Conservation (phyloP, 2,113 vertebrate genomes). For the Alectura lathami region DNA sequence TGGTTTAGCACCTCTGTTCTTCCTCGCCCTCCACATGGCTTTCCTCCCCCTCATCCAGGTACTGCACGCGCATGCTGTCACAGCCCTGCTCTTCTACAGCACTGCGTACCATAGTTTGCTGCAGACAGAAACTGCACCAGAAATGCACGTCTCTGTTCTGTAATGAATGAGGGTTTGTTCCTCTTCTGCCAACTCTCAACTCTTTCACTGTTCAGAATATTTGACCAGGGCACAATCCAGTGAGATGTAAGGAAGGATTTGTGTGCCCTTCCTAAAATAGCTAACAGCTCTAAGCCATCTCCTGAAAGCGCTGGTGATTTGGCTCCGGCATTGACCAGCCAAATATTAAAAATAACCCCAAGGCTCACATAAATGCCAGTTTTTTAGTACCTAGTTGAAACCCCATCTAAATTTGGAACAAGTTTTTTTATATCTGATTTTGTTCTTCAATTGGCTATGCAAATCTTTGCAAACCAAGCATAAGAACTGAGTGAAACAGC, state of each 20-base stretch:
- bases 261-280: neutral
- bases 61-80: rapidly evolving
- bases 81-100: neutral
- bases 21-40: neutral
- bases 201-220: neutral
- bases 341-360: neutral
- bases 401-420: neutral
- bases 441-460: conserved; percentile 37
- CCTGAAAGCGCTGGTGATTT: neutral
- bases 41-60: neutral
- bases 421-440: neutral
- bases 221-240: neutral
- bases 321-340: neutral
- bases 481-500: conserved; percentile 22
- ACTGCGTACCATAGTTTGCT: rapidly evolving
- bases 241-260: neutral
- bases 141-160: neutral
- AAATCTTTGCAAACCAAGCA: conserved; percentile 39
- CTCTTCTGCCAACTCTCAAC: neutral
- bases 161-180: neutral
- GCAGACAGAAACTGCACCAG: neutral
- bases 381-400: neutral
- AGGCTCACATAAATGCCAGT: neutral
- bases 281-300: neutral
- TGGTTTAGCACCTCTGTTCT: neutral